Evolutionary conservation across 1,140 invertebrate species (phyloP).

Genomic region (Drosophila triauraria): DNA sequence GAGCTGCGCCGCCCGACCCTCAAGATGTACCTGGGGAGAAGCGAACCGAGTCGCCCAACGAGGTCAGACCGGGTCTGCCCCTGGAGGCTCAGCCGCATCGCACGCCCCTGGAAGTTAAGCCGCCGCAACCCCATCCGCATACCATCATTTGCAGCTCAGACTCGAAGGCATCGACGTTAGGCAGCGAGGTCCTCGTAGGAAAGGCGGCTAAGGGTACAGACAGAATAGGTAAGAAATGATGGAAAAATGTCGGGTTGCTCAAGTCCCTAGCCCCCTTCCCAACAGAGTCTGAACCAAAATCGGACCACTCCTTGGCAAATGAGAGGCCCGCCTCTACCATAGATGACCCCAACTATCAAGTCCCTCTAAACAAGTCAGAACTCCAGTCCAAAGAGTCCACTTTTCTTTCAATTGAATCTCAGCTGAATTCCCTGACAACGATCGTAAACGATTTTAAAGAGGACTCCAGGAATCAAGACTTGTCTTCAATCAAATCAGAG

Average conservation of each 20-base stretch:
- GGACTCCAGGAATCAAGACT: not conserved
- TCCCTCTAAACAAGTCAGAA: not conserved
- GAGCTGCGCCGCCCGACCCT: conserved; percentile 8
- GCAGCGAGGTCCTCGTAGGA: not conserved
- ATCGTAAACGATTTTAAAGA: not conserved
- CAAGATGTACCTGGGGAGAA: conserved; percentile 19
- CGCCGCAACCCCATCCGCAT: conserved; percentile 15
- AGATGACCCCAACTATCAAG: conserved; percentile 4
- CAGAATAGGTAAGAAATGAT: not conserved
- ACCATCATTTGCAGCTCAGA: conserved; percentile 14
- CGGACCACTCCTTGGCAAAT: not conserved
- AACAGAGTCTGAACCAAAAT: not conserved
- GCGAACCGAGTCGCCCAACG: conserved; percentile 30
- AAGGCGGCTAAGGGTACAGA: not conserved
- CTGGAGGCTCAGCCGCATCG: conserved; percentile 9
- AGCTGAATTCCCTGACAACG: not conserved
- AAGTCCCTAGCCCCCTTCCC: not conserved
- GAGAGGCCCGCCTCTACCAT: not conserved
- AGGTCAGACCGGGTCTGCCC: conserved; percentile 31
- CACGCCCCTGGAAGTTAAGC: conserved; percentile 19
- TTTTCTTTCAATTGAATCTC: conserved; percentile 1
- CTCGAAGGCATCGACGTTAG: not conserved
- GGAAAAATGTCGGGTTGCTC: not conserved
- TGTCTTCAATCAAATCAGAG: not conserved
- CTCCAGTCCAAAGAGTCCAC: not conserved